Evolutionary conservation across 2,113 vertebrate species (phyloP).

Genomic region (Cricetomys ansorgei): DNA sequence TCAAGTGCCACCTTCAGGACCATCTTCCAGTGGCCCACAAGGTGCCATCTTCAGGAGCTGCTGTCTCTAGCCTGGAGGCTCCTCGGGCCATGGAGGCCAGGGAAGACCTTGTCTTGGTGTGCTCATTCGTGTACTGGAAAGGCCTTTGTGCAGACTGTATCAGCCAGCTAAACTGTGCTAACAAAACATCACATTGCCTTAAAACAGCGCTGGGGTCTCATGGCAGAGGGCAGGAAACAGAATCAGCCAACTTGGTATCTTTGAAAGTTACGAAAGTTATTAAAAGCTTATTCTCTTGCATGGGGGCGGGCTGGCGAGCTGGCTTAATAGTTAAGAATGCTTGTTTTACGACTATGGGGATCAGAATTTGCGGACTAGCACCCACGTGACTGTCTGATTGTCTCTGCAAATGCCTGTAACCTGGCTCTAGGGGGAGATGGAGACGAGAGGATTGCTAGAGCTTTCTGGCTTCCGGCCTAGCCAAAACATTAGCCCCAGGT

Average conservation of each 20-base stretch:
- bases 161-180: background rate
- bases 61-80: background rate
- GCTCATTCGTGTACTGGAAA: background rate
- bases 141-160: background rate
- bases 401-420: background rate
- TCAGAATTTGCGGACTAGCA: background rate
- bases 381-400: background rate
- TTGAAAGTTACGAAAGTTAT: too few species aligned
- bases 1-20: background rate
- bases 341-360: background rate
- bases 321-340: background rate
- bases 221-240: background rate
- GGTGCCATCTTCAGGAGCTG: background rate
- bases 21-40: rapidly evolving
- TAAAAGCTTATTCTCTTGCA: background rate
- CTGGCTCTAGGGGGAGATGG: too few species aligned
- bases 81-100: background rate
- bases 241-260: background rate
- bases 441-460: background rate
- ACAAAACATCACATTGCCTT: background rate
- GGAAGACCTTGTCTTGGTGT: background rate
- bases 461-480: background rate
- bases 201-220: background rate
- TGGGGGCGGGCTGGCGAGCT: too few species aligned
- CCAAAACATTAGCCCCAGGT: background rate